Evolutionary conservation across 2,113 vertebrate genomes (phyloP).

Genomic region (Prionailurus bengalensis): DNA sequence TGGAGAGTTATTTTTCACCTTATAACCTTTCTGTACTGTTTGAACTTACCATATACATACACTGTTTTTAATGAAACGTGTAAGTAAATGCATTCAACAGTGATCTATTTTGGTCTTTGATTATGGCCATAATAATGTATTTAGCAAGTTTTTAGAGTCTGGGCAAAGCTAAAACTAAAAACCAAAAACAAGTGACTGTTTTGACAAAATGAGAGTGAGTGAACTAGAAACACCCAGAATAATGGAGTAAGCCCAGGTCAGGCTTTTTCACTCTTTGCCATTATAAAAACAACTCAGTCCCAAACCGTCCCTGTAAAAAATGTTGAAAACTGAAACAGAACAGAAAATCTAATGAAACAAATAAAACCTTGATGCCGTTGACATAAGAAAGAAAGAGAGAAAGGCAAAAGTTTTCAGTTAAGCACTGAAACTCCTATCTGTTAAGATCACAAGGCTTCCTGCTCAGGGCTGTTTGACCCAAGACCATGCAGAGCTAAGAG

Average conservation of each 20-base stretch:
- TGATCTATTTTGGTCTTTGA: background rate
- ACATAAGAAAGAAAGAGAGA: background rate
- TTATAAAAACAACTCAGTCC: background rate
- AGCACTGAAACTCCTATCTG: background rate
- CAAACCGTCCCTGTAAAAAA: background rate
- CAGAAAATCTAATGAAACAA: slow-evolving; percentile 15
- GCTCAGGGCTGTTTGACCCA: background rate
- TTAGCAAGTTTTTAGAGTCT: background rate
- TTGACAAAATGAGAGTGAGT: background rate
- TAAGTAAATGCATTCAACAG: background rate
- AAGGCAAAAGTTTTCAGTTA: background rate
- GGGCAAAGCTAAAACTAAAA: slow-evolving; percentile 24
- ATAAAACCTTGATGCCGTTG: background rate
- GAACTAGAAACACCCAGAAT: background rate
- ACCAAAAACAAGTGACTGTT: background rate
- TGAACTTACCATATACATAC: background rate
- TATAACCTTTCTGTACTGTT: background rate
- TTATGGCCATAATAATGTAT: background rate
- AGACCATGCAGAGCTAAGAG: background rate
- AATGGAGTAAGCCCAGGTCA: background rate
- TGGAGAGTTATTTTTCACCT: background rate
- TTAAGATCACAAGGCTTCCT: background rate
- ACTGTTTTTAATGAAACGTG: background rate
- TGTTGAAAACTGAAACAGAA: background rate
- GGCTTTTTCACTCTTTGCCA: background rate